Percentiles rank a stretch among this genome's conserved stretches.
Evolutionary conservation across 2,888 invertebrate species (phyloP).

Genomic region (Diplazon laetatorius): DNA sequence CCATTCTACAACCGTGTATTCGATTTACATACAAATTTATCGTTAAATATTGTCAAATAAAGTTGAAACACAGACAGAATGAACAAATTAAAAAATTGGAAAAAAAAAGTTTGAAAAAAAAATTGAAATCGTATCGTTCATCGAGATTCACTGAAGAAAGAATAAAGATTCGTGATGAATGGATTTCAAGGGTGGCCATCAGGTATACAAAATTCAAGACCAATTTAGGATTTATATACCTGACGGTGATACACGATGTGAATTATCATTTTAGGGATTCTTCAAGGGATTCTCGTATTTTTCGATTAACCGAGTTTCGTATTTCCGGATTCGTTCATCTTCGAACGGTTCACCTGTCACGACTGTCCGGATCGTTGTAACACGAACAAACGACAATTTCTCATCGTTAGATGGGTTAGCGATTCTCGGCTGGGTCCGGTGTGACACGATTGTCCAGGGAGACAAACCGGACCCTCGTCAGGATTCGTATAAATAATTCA

Average conservation of each 20-base stretch:
- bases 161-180: slow-evolving; percentile 1
- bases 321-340: slow-evolving; percentile 42
- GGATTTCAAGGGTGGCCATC: slow-evolving; percentile 21
- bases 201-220: slow-evolving; percentile 29
- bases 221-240: slow-evolving; percentile 8
- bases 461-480: slow-evolving; percentile 50
- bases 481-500: slow-evolving; percentile 60
- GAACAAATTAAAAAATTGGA: no score
- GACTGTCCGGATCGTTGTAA: slow-evolving; percentile 23
- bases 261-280: slow-evolving; percentile 46
- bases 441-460: slow-evolving; percentile 34
- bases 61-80: neutral
- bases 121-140: slow-evolving; percentile 5
- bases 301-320: slow-evolving; percentile 47
- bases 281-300: slow-evolving; percentile 50
- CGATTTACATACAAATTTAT: slow-evolving; percentile 8
- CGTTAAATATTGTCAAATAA: neutral
- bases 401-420: slow-evolving; percentile 50
- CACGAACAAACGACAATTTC: slow-evolving; percentile 60
- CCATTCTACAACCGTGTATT: slow-evolving; percentile 43
- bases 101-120: slow-evolving; percentile 5
- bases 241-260: slow-evolving; percentile 19
- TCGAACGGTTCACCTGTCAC: neutral
- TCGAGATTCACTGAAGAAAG: neutral
- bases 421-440: slow-evolving; percentile 25